Evolutionary conservation across 2,113 vertebrate genomes (phyloP), one percentile per base, ranked within the genome.

Genomic region (Elanus axillaris): DNA sequence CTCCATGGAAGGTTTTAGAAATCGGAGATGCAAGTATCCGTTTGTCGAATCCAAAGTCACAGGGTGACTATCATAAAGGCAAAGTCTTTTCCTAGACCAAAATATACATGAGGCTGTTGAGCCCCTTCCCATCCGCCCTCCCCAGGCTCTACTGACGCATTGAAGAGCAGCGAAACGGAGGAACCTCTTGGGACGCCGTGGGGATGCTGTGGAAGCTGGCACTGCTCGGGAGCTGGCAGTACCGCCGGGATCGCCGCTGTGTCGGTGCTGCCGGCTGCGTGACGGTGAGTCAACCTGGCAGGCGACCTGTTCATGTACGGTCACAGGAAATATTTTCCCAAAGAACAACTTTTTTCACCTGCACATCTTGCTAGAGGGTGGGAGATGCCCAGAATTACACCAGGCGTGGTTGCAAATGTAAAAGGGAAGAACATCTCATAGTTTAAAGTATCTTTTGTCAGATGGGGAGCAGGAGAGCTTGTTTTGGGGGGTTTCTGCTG

Each of bases 181-280:
- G 60, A 53, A 43, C 0, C 0, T 20, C n/a, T 36, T 8, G 7
- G 26, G 76, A 36, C 47, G 8, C 40, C 4, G 2, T 1, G 1
- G 62, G 78, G 50, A 53, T 16, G 27, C 23, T 40, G 27, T 12
- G 47, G 12, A 23, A 63, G 48, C 56, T 52, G 42, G 53, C 19
- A 3, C 34, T 22, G 72, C 40, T 19, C 6, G 0, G 26, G 47
- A 56, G 71, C 63, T 69, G 71, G 55, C 79, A 53, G 40, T 20
- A 2, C 29, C 17, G 53, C 16, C 0, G 1, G 71, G n/a, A 40
- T 25, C 5, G 1, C 40, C 0, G 7, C 47, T 3, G 3, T 19
- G 19, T 18, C 6, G 1, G 29, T 40, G 47, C 47, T 68, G 55
- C 23, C 34, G 25, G 71, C 40, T 20, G 8, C 3, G 32, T 64